Evolutionary conservation across 2,113 vertebrate species (phyloP).

Genomic region (Euleptes europaea): DNA sequence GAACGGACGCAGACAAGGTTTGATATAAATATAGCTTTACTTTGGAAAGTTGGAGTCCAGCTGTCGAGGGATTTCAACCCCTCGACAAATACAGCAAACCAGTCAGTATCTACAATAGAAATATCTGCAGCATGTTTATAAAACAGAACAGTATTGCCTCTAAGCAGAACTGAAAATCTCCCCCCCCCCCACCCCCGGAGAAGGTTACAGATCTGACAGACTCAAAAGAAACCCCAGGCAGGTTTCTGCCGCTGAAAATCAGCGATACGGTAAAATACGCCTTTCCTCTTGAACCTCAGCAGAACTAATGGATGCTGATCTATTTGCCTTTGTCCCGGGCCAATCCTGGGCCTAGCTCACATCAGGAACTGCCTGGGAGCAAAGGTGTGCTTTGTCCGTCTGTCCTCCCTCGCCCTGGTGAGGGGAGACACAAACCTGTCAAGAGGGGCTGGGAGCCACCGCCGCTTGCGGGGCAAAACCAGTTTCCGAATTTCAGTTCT

Average conservation of each 20-base stretch:
- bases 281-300: neutral
- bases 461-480: neutral
- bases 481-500: neutral
- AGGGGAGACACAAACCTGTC: neutral
- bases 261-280: neutral
- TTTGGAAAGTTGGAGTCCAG: slow-evolving; percentile 13
- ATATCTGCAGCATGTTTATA: slow-evolving; percentile 19
- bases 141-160: neutral
- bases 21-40: slow-evolving; percentile 46
- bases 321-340: neutral
- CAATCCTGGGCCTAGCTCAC: neutral
- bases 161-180: neutral
- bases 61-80: neutral
- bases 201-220: too few relatives aligned
- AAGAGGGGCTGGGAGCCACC: neutral
- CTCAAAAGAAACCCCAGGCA: neutral
- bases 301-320: neutral
- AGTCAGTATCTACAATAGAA: slow-evolving; percentile 21
- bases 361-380: neutral
- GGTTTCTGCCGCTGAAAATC: neutral
- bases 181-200: neutral
- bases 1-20: neutral
- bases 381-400: neutral
- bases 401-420: neutral
- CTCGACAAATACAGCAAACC: slow-evolving; percentile 22